Conservation (phyloP, 2,113 vertebrate species). For the Zosterops borbonicus region DNA sequence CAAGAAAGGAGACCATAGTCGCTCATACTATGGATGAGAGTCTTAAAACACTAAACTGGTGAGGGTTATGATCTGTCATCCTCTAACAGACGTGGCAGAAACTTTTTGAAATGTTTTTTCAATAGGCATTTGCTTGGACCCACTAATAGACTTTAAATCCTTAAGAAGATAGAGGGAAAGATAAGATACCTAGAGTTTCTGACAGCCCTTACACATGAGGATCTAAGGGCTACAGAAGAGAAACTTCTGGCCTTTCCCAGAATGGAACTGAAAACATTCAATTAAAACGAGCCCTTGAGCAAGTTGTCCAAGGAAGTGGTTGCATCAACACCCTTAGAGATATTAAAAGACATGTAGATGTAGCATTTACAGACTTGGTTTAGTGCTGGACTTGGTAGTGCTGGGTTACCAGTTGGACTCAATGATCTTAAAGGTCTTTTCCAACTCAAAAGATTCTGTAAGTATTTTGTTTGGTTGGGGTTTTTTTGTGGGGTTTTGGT, state of each 20-base stretch:
- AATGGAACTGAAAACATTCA: background rate
- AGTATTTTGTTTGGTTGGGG: background rate
- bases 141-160: background rate
- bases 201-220: background rate
- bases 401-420: fast-evolving
- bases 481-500: background rate
- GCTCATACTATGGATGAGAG: background rate
- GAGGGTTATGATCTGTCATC: background rate
- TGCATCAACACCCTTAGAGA: background rate
- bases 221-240: background rate
- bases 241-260: background rate
- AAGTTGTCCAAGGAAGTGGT: background rate
- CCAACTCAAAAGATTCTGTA: background rate
- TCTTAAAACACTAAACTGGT: background rate
- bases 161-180: background rate
- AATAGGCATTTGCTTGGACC: background rate
- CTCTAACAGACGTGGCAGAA: background rate
- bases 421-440: background rate
- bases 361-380: background rate
- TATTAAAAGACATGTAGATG: background rate
- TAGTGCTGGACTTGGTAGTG: background rate
- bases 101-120: background rate
- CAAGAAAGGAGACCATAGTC: background rate
- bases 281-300: background rate
- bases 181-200: background rate